These are phyloP conservation scores for Nomada ruficornis DNA, from an alignment of 2,888 invertebrate species.

Conservation along the genomic window DNA sequence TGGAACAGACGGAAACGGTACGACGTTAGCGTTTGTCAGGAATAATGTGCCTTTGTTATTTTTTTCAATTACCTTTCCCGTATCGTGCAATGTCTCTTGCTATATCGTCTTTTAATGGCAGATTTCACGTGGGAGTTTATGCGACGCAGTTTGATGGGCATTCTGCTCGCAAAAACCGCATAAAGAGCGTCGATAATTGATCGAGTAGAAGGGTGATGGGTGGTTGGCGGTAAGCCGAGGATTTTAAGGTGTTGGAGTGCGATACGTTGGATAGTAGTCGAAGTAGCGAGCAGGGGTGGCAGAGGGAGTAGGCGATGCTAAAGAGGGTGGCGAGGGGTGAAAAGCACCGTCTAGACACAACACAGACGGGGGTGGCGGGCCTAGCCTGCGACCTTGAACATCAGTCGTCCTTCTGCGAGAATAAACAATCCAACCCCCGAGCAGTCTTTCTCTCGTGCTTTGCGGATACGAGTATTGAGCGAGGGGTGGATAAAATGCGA, in stretches of 20 bases:
- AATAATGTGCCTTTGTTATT: neutral
- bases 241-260: conserved; percentile 49
- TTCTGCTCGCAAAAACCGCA: neutral
- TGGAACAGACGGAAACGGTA: conserved; percentile 71
- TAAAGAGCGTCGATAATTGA: conserved; percentile 66
- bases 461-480: neutral
- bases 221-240: conserved; percentile 28
- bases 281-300: conserved; percentile 59
- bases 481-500: no score
- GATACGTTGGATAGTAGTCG: conserved; percentile 49
- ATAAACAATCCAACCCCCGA: conserved; percentile 75
- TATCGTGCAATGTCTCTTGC: no score
- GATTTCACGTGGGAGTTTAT: no score
- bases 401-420: conserved; percentile 78
- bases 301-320: conserved; percentile 59
- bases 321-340: conserved; percentile 51
- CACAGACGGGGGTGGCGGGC: conserved; percentile 78
- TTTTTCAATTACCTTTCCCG: no score
- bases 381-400: conserved; percentile 79
- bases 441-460: conserved; percentile 20
- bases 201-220: conserved; percentile 39
- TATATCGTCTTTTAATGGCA: no score
- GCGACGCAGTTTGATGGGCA: no score
- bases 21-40: conserved; percentile 10
- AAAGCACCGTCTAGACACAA: conserved; percentile 79